A percentile compares a stretch with the other conserved stretches of the same genome.
These are phyloP conservation scores for Lota lota DNA, from an alignment of 2,113 vertebrate genomes.

Conservation along the genomic window DNA sequence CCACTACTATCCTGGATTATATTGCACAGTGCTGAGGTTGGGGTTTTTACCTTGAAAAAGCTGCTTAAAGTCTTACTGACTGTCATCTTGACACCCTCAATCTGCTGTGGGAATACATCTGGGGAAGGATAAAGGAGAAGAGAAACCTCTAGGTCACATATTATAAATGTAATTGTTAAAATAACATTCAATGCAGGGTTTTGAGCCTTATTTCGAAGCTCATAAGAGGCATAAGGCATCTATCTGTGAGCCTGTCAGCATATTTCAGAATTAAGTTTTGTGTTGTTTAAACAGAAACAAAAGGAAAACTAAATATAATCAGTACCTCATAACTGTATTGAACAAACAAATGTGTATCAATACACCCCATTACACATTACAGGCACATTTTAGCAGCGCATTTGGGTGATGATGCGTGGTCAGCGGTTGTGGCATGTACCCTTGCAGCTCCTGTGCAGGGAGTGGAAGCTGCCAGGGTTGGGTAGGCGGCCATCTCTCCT, in stretches of 20 bases:
- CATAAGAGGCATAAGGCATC: background rate
- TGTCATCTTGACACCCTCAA: conserved; percentile 90
- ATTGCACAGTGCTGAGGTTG: background rate
- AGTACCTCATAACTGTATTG: too few species aligned
- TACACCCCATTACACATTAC: too few species aligned
- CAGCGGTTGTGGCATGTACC: conserved; percentile 59
- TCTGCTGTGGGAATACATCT: conserved; percentile 96
- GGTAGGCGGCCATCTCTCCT: conserved; percentile 80
- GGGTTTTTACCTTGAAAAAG: conserved; percentile 85
- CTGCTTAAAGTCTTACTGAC: conserved; percentile 90
- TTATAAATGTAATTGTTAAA: background rate
- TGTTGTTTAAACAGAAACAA: too few species aligned
- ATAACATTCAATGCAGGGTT: background rate
- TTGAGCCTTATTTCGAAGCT: background rate
- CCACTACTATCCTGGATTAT: too few species aligned
- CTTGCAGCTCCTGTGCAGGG: conserved; percentile 88
- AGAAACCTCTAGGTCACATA: background rate
- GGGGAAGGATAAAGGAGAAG: conserved; percentile 14
- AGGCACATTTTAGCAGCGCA: background rate
- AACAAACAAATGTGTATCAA: too few species aligned
- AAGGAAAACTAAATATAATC: too few species aligned
- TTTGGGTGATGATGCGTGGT: background rate
- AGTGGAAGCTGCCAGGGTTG: conserved; percentile 90
- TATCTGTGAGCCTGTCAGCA: too few species aligned
- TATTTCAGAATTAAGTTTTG: too few species aligned